These are phyloP conservation scores for Cotesia vestalis DNA, from an alignment of 1,140 invertebrate species.

Conservation along the genomic window DNA sequence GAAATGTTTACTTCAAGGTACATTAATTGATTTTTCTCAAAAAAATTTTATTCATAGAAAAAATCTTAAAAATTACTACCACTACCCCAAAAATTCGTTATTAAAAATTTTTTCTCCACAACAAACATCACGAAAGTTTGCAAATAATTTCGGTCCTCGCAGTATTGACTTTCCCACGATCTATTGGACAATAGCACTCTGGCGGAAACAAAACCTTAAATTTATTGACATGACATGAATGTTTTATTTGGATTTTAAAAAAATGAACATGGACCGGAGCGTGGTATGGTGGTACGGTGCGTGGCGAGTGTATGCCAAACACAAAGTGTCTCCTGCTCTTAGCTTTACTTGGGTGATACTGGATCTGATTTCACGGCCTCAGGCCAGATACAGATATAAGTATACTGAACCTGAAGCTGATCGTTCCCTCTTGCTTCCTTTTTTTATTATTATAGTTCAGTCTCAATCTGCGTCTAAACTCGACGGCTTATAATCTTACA, in stretches of 20 bases:
- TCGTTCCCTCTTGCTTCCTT: slow-evolving; percentile 24
- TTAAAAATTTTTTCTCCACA: no score
- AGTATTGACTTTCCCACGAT: slow-evolving; percentile 4
- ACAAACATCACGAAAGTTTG: no score
- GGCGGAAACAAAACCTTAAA: background rate
- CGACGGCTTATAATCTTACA: slow-evolving; percentile 21
- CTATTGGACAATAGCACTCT: background rate
- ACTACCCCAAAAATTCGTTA: no score
- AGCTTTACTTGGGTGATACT: slow-evolving; percentile 27
- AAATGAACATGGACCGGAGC: slow-evolving; percentile 6
- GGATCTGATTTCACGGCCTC: slow-evolving; percentile 41
- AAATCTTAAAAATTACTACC: no score
- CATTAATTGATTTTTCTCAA: no score
- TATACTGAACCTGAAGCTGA: slow-evolving; percentile 2
- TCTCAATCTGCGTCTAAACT: background rate
- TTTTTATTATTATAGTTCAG: background rate
- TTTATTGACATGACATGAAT: slow-evolving; percentile 14
- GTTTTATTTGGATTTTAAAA: slow-evolving; percentile 8
- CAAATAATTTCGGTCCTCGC: background rate
- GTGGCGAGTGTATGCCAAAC: slow-evolving; percentile 16
- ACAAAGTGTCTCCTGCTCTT: background rate
- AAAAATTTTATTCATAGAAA: no score
- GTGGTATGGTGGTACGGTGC: background rate
- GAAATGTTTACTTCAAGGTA: no score
- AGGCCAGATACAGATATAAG: slow-evolving; percentile 19